phyloP scores from a whole-genome alignment of 2,888 invertebrate species.

The Xylophagus ater region DNA sequence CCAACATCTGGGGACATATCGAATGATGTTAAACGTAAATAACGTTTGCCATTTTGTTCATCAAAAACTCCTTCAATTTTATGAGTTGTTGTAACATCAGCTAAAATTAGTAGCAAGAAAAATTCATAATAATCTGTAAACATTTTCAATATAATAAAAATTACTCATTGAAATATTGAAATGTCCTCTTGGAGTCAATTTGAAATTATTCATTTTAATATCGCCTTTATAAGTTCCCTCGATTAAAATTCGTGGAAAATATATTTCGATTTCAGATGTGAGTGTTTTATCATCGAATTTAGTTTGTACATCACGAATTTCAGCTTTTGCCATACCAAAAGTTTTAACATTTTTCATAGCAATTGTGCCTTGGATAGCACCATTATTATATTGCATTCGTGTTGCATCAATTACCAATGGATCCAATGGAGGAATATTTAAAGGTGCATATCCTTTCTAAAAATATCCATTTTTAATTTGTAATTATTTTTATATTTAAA shows the following conservation, averaged over 20 bases:
- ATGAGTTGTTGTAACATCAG: constrained; percentile 46
- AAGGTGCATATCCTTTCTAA: constrained; percentile 31
- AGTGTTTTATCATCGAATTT: constrained; percentile 46
- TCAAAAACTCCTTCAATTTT: constrained; percentile 47
- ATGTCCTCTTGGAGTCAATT: constrained; percentile 48
- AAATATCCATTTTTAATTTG: background rate
- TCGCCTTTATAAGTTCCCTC: constrained; percentile 51
- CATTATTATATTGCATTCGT: constrained; percentile 28
- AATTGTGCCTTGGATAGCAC: constrained; percentile 28
- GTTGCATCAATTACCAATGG: constrained; percentile 30
- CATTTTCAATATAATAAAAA: constrained; percentile 22
- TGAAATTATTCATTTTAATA: constrained; percentile 49
- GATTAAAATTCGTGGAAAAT: constrained; percentile 44
- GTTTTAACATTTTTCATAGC: constrained; percentile 43
- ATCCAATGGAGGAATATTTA: constrained; percentile 34
- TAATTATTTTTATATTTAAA: background rate
- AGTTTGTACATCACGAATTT: constrained; percentile 46
- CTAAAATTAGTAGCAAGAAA: constrained; percentile 34
- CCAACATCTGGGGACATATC: constrained; percentile 53
- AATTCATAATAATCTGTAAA: constrained; percentile 17
- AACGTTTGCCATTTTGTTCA: constrained; percentile 44
- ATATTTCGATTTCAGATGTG: constrained; percentile 47
- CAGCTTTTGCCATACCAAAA: constrained; percentile 44
- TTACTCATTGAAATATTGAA: constrained; percentile 52
- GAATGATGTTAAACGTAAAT: constrained; percentile 47